Conservation (phyloP, 2,888 invertebrate genomes). For the Exocentrus adspersus region DNA sequence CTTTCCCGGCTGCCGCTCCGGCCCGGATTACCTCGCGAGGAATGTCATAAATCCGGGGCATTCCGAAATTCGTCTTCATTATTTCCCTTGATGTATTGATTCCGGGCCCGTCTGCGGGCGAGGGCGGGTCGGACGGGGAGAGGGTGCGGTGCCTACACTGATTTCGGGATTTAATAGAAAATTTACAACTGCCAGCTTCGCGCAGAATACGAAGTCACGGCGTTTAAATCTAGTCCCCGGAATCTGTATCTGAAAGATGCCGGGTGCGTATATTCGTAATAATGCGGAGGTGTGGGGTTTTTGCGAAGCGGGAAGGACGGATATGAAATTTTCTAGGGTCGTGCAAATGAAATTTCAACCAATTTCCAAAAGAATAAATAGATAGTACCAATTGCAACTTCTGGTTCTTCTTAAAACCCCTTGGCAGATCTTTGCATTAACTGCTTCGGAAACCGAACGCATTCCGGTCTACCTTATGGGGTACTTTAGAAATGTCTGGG, state of each 20-base stretch:
- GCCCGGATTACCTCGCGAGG: conserved; percentile 45
- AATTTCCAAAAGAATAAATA: no score
- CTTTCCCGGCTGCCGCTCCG: conserved; percentile 1
- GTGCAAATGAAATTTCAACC: not conserved
- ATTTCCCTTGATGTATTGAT: conserved; percentile 51
- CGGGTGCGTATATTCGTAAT: not conserved
- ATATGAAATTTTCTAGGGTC: not conserved
- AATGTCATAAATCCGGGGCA: conserved; percentile 52
- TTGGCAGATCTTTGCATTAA: no score
- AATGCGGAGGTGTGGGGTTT: not conserved
- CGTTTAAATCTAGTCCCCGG: not conserved
- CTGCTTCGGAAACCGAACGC: conserved; percentile 41
- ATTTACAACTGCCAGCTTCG: conserved; percentile 42
- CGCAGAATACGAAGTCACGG: conserved; percentile 26
- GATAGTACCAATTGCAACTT: no score
- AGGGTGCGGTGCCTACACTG: conserved; percentile 41
- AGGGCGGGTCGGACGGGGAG: no score
- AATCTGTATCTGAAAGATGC: not conserved
- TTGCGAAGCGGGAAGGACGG: no score
- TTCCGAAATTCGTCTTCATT: conserved; percentile 53
- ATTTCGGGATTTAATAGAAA: conserved; percentile 48
- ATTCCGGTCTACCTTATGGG: conserved; percentile 42
- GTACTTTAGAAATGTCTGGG: conserved; percentile 47
- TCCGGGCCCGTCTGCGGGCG: conserved; percentile 39
- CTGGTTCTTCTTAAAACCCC: no score